Evolutionary conservation across 2,888 invertebrate genomes (phyloP).

Genomic region (Ochropacha duplaris): DNA sequence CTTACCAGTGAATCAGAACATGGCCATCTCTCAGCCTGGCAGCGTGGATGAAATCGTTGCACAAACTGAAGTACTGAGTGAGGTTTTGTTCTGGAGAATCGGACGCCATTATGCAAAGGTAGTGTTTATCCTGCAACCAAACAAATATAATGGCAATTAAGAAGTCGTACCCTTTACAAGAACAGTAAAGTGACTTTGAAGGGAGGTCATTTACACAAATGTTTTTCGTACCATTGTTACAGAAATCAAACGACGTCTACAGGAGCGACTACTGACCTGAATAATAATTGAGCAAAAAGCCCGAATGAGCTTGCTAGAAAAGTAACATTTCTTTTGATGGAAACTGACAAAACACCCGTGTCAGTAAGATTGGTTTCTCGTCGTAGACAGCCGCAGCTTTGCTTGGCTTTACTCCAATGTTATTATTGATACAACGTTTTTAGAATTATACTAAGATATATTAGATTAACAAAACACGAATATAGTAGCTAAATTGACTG

Average conservation of each 20-base stretch:
- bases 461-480: too few relatives aligned
- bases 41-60: constrained; percentile 98
- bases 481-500: too few relatives aligned
- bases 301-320: neutral
- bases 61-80: constrained; percentile 95
- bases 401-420: neutral
- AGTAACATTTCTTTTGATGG: neutral
- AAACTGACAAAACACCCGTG: neutral
- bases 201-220: neutral
- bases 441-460: too few relatives aligned
- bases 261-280: neutral
- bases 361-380: neutral
- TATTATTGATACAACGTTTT: too few relatives aligned
- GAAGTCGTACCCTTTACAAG: too few relatives aligned
- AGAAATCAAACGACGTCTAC: neutral
- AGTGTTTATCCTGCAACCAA: constrained; percentile 94
- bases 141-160: constrained; percentile 17
- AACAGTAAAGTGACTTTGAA: neutral
- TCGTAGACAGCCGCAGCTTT: neutral
- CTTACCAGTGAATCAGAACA: constrained; percentile 97
- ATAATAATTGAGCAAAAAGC: neutral
- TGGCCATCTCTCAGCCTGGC: constrained; percentile 94
- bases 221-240: too few relatives aligned
- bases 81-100: constrained; percentile 97
- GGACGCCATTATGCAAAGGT: constrained; percentile 97